These are phyloP conservation scores for Lordiphosa stackelbergi DNA, from an alignment of 1,140 invertebrate species.

Conservation along the genomic window DNA sequence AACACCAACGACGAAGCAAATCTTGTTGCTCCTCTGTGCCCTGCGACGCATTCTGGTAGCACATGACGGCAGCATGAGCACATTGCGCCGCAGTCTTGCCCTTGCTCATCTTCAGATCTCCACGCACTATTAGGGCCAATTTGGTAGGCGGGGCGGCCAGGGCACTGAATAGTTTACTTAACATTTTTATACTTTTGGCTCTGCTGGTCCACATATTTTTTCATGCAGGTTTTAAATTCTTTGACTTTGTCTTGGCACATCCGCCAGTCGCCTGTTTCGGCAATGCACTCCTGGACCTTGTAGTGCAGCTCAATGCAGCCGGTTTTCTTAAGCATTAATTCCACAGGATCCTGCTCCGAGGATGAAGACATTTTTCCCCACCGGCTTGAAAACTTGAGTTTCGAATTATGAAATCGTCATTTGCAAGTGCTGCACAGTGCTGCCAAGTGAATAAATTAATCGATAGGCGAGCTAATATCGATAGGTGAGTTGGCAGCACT, in stretches of 20 bases:
- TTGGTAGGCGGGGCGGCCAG: slow-evolving; percentile 77
- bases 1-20: slow-evolving; percentile 82
- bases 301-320: slow-evolving; percentile 93
- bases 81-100: slow-evolving; percentile 91
- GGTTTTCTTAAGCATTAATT: slow-evolving; percentile 89
- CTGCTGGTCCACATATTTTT: slow-evolving; percentile 78
- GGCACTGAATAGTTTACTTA: slow-evolving; percentile 56
- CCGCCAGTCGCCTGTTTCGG: slow-evolving; percentile 92
- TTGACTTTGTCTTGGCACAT: slow-evolving; percentile 90
- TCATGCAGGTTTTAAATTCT: slow-evolving; percentile 88
- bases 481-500: too few relatives aligned
- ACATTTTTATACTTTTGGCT: slow-evolving; percentile 66
- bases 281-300: slow-evolving; percentile 91
- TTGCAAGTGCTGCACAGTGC: too few relatives aligned
- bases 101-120: slow-evolving; percentile 87
- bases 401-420: too few relatives aligned
- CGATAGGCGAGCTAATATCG: too few relatives aligned
- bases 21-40: slow-evolving; percentile 70
- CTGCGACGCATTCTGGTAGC: slow-evolving; percentile 80
- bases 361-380: slow-evolving; percentile 28
- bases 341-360: slow-evolving; percentile 83
- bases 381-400: too few relatives aligned
- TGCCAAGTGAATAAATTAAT: too few relatives aligned
- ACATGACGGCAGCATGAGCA: slow-evolving; percentile 86
- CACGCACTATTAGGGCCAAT: slow-evolving; percentile 86